Base-by-base conservation (phyloP, 2,888 invertebrate genomes). In the Hypercompe scribonia region DNA sequence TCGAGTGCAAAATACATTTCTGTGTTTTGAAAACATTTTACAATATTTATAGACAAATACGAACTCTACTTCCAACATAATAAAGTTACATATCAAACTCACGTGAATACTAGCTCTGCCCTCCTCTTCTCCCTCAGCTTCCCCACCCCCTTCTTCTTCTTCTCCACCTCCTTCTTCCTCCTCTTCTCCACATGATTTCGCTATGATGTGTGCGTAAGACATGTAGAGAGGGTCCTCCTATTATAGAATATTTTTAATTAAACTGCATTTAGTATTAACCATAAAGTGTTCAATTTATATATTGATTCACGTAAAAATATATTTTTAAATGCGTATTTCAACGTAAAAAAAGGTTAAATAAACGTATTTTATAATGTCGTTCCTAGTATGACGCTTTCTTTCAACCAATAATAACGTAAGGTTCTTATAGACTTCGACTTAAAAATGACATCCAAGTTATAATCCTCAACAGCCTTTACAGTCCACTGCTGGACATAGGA, bases 181-280 rank as follows among this genome's bases (percentile, higher is more conserved):
- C 90, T 99, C 99, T 88, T 99, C 99, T 3, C 99, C 99, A 88
- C 99, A 99, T 0, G 99, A 99, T 92, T 99, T 99, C 3, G 99
- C 99, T 91, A 99, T 99, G 75, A 99, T 99, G 91, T 98, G 98
- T 0, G 99, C 99, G 91, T 99, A 99, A 3, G 99, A 98, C 98
- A 99, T 99, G 93, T 99, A 99, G 8, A 99, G 96, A 0, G 97
- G 97, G 95, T 99, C 99, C 90, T 99, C 99, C 93, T 97, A 96
- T 33, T 83, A 84, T 1, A 10, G 8, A 4, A 68, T 68, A 39
- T 65, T 13, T 31, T 31, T 24, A n/a, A 28, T 68, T 36, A 11
- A 28, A 5, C 5, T 31, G 31, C 0, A 21, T 61, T 31, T 13
- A 28, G 10, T 4, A 28, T 58, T 58, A 28, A 28, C 13, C 58